Base-by-base conservation (phyloP, 2,888 invertebrate species). In the Rambutsinella grinnellia region DNA sequence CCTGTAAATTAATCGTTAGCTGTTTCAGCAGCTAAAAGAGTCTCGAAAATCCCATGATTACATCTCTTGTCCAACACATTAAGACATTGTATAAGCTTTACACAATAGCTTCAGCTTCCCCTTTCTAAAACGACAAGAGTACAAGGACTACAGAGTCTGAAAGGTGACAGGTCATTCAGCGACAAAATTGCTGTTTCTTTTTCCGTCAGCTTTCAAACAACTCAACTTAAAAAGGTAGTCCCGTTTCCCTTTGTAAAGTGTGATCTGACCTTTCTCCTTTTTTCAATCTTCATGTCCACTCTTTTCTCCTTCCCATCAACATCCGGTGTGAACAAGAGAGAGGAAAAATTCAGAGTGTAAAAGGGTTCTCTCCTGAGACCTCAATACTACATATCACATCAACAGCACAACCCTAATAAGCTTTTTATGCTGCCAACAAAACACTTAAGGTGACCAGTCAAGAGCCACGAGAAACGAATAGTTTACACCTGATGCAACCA, bases 151-250 rank as follows among this genome's bases (percentile, higher is more conserved):
- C n/a, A n/a, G n/a, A n/a, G n/a, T n/a, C n/a, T n/a, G 27, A 72
- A 71, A 72, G 66, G 61, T 66, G 72, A 72, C 72, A 72, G 72
- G 72, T 72, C 72, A 72, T 72, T 72, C 72, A 72, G 44, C 58
- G 72, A 72, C 72, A 72, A 72, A 72, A 72, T 65, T 72, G 65
- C 53, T 72, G 66, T 66, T 72, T 61, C 51, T 56, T 65, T 36
- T n/a, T n/a, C n/a, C n/a, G n/a, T n/a, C n/a, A n/a, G n/a, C n/a
- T n/a, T n/a, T n/a, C n/a, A n/a, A n/a, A n/a, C n/a, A n/a, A n/a
- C 26, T 24, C 69, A 61, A 72, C 60, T 61, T 57, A 63, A 63
- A 65, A 47, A 27, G 51, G 63, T n/a, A n/a, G n/a, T n/a, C n/a
- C n/a, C n/a, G n/a, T n/a, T n/a, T 65, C 44, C 46, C 47, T 62